These are phyloP conservation scores for Parasteatoda lunata DNA, from an alignment of 2,888 invertebrate species.

Conservation along the genomic window DNA sequence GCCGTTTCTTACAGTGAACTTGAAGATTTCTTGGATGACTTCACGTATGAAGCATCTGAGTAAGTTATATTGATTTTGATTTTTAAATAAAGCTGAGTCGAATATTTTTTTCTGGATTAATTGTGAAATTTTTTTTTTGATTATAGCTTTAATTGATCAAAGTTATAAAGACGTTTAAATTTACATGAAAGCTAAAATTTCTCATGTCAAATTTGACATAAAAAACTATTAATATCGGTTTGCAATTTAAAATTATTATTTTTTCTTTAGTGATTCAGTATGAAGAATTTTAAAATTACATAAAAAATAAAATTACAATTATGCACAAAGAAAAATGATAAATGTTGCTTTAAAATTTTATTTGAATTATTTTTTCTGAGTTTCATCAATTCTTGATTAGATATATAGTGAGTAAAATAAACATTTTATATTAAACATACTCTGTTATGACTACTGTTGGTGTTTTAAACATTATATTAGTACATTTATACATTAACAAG, in stretches of 20 bases:
- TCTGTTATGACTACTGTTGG: too few species aligned
- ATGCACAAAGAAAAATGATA: too few species aligned
- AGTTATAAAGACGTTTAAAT: background rate
- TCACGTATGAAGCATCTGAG: slow-evolving; percentile 33
- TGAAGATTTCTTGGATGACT: slow-evolving; percentile 23
- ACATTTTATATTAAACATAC: too few species aligned
- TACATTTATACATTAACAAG: too few species aligned
- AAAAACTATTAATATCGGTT: background rate
- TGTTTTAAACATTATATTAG: too few species aligned
- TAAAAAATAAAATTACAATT: too few species aligned
- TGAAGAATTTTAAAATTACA: too few species aligned
- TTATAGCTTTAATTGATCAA: background rate
- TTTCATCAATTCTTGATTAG: too few species aligned
- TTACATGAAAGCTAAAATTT: background rate
- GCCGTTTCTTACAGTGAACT: slow-evolving; percentile 5
- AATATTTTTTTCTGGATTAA: background rate
- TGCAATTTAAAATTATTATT: background rate
- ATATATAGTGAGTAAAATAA: too few species aligned
- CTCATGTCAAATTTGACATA: background rate
- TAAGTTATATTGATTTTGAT: slow-evolving; percentile 6
- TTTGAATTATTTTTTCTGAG: too few species aligned
- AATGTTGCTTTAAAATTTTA: too few species aligned
- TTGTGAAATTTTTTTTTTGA: background rate
- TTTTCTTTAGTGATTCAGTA: too few species aligned
- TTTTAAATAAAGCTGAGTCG: background rate